These are phyloP conservation scores for Baronia brevicornis DNA, from an alignment of 2,888 invertebrate genomes.

Conservation along the genomic window DNA sequence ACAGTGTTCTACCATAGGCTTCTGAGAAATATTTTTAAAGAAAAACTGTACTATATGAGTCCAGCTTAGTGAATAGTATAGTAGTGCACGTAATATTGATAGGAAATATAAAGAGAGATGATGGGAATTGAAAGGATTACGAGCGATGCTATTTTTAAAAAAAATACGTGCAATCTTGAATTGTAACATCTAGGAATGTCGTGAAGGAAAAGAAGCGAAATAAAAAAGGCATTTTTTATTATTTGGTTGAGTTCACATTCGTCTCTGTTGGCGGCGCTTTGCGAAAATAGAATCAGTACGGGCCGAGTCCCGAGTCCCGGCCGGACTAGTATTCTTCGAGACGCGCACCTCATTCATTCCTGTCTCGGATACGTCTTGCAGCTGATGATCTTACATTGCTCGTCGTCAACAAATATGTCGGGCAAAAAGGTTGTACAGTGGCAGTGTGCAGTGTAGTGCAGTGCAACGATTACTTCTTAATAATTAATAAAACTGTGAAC, in stretches of 20 bases:
- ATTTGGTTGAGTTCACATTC: slow-evolving; percentile 58
- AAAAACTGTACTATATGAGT: too few relatives aligned
- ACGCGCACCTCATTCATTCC: slow-evolving; percentile 52
- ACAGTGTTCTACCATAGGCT: slow-evolving; percentile 8
- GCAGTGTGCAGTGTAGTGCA: slow-evolving; percentile 28
- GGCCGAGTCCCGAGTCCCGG: slow-evolving; percentile 60
- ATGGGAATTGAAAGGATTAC: too few relatives aligned
- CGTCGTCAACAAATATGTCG: slow-evolving; percentile 4
- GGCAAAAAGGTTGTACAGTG: slow-evolving; percentile 14
- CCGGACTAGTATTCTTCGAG: slow-evolving; percentile 51
- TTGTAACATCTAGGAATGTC: slow-evolving; percentile 10
- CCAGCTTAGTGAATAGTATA: too few relatives aligned
- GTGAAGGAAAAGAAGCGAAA: slow-evolving; percentile 14
- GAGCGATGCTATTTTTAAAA: too few relatives aligned
- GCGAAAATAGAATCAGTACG: slow-evolving; percentile 73
- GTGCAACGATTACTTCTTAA: slow-evolving; percentile 18
- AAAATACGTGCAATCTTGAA: too few relatives aligned
- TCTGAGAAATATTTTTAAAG: slow-evolving; percentile 5
- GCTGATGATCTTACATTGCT: slow-evolving; percentile 12
- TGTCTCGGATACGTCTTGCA: slow-evolving; percentile 28
- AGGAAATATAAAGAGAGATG: too few relatives aligned
- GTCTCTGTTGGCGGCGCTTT: slow-evolving; percentile 63
- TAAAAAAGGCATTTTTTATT: slow-evolving; percentile 50
- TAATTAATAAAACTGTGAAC: slow-evolving; percentile 25
- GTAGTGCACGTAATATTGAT: too few relatives aligned